phyloP scores from a whole-genome alignment of 2,888 invertebrate genomes.

The Leptinotarsa rubiginosa region DNA sequence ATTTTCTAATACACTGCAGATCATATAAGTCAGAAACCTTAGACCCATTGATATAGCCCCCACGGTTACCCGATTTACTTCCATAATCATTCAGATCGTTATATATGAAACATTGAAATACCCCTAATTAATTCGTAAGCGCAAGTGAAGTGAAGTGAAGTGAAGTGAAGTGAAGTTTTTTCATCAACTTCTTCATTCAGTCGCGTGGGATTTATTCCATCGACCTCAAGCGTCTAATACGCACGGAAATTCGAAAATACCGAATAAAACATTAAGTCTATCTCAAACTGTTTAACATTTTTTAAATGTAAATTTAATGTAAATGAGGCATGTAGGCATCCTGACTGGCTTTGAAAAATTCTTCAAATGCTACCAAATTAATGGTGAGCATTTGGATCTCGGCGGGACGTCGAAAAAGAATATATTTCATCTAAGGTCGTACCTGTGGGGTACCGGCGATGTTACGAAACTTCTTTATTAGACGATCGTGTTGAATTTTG shows the following conservation, averaged over 20 bases:
- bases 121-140: not conserved
- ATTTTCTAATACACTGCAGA: no score
- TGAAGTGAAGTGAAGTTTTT: not conserved
- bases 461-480: conserved; percentile 42
- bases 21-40: no score
- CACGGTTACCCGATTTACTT: not conserved
- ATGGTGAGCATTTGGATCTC: conserved; percentile 51
- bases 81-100: not conserved
- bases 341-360: conserved; percentile 44
- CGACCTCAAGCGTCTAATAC: conserved; percentile 10
- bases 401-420: conserved; percentile 47
- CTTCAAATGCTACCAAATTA: conserved; percentile 50
- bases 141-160: no score
- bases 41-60: no score
- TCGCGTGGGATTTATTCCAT: conserved; percentile 7
- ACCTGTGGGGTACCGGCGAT: conserved; percentile 38
- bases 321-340: conserved; percentile 41
- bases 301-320: conserved; percentile 47
- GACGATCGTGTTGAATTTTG: conserved; percentile 31
- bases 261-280: conserved; percentile 20
- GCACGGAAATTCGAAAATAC: conserved; percentile 13
- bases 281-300: conserved; percentile 36
- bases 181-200: not conserved
- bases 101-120: not conserved
- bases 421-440: conserved; percentile 48